A percentile compares a stretch with the other conserved stretches of the same genome.
These are phyloP conservation scores for Sebastes minor DNA, from an alignment of 2,797 vertebrate species.

Conservation along the genomic window DNA sequence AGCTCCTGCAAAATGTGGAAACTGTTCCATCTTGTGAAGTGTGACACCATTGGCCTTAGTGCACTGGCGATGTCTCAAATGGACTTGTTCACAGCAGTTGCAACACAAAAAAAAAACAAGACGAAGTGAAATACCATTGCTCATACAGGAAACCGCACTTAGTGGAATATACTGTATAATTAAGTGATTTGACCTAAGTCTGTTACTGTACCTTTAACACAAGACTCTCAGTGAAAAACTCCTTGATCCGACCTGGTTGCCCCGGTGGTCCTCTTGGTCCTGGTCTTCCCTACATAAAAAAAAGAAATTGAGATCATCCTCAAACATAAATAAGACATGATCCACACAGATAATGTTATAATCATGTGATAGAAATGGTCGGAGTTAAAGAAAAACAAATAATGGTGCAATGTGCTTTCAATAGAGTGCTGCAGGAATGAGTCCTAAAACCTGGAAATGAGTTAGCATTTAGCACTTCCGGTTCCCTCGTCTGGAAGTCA, in stretches of 20 bases:
- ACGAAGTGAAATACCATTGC: not conserved
- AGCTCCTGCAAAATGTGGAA: not conserved
- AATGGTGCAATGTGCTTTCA: not conserved
- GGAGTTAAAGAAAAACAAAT: not conserved
- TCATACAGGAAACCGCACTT: not conserved
- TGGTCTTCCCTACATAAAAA: constrained; percentile 45
- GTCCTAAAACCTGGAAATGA: too few relatives aligned
- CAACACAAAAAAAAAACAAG: not conserved
- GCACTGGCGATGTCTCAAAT: not conserved
- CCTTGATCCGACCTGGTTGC: constrained; percentile 53
- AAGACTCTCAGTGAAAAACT: constrained; percentile 17
- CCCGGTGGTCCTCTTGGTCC: constrained; percentile 60
- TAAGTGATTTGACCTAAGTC: not conserved
- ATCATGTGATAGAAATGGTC: not conserved
- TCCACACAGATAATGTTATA: not conserved
- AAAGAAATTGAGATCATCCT: not conserved
- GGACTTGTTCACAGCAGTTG: not conserved
- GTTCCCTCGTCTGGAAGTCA: too few relatives aligned
- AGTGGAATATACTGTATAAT: not conserved
- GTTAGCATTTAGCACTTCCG: too few relatives aligned
- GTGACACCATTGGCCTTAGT: not conserved
- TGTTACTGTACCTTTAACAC: constrained; percentile 43
- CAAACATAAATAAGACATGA: not conserved
- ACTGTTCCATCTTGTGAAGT: not conserved
- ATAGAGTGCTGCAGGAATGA: not conserved